Evolutionary conservation across 2,888 invertebrate genomes (phyloP).

Genomic region (Melieria picta): DNA sequence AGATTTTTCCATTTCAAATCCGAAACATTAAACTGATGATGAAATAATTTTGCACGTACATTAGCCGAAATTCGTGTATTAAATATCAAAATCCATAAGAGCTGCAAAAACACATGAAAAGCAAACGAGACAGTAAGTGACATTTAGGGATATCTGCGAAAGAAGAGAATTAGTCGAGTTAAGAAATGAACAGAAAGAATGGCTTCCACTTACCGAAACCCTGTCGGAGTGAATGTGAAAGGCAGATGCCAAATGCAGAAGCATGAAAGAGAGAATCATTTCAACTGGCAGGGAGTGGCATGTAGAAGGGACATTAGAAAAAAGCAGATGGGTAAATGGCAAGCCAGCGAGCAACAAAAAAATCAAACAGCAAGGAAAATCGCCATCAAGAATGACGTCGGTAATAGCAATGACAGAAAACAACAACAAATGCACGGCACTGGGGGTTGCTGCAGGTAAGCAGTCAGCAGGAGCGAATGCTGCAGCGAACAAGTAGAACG

Average conservation of each 20-base stretch:
- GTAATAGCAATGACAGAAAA: not conserved
- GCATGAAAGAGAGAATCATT: not conserved
- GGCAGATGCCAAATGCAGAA: not conserved
- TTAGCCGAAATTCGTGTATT: too few species aligned
- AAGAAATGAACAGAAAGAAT: not conserved
- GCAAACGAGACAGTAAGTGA: too few species aligned
- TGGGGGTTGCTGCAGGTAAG: slow-evolving; percentile 8
- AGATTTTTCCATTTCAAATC: too few species aligned
- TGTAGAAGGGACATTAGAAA: not conserved
- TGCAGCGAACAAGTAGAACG: too few species aligned
- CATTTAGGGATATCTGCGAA: too few species aligned
- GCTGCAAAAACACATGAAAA: too few species aligned
- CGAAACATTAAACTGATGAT: too few species aligned
- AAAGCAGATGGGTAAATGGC: not conserved
- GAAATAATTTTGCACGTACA: too few species aligned
- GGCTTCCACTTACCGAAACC: not conserved
- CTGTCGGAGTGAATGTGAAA: not conserved
- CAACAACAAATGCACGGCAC: not conserved
- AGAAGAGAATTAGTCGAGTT: not conserved
- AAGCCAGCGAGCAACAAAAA: slow-evolving; percentile 9
- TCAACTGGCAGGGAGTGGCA: not conserved
- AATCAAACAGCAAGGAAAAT: slow-evolving; percentile 17
- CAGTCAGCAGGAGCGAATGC: not conserved
- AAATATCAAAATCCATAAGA: too few species aligned
- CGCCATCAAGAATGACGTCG: not conserved